A percentile compares a stretch with the other conserved stretches of the same genome.
Conservation (phyloP, 2,113 vertebrate species). For the Dinomys branickii region DNA sequence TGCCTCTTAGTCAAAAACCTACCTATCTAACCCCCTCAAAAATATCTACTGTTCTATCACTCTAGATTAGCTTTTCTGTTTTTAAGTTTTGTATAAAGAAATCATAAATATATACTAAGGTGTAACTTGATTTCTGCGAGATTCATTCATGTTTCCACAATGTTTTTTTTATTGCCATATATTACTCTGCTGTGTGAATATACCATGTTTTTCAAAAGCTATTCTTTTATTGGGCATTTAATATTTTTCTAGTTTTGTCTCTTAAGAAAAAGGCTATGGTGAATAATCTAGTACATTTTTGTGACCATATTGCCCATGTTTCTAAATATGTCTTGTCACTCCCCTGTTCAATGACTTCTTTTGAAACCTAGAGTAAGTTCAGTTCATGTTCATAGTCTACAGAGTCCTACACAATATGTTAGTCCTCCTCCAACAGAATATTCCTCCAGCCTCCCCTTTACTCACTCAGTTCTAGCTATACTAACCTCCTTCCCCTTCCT, state of each 20-base stretch:
- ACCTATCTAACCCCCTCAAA: neutral
- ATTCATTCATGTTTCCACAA: neutral
- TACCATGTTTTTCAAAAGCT: neutral
- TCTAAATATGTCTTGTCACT: neutral
- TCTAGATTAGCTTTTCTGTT: neutral
- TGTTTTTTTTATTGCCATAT: neutral
- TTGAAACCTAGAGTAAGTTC: constrained; percentile 40
- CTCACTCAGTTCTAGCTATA: neutral
- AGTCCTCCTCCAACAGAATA: neutral
- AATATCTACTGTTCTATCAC: neutral
- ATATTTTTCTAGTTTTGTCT: neutral
- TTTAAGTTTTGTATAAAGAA: neutral
- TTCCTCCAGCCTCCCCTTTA: neutral
- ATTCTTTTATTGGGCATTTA: neutral
- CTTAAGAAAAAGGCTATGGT: neutral
- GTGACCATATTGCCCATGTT: neutral
- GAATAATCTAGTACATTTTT: neutral
- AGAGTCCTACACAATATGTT: neutral
- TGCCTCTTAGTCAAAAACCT: neutral
- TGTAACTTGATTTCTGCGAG: neutral
- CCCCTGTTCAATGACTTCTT: neutral
- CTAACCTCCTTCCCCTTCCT: constrained; percentile 12
- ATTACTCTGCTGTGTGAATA: neutral
- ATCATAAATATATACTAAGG: neutral
- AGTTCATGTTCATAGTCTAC: neutral